These are phyloP conservation scores for Baccha elongata DNA, from an alignment of 2,888 invertebrate species.

Conservation along the genomic window DNA sequence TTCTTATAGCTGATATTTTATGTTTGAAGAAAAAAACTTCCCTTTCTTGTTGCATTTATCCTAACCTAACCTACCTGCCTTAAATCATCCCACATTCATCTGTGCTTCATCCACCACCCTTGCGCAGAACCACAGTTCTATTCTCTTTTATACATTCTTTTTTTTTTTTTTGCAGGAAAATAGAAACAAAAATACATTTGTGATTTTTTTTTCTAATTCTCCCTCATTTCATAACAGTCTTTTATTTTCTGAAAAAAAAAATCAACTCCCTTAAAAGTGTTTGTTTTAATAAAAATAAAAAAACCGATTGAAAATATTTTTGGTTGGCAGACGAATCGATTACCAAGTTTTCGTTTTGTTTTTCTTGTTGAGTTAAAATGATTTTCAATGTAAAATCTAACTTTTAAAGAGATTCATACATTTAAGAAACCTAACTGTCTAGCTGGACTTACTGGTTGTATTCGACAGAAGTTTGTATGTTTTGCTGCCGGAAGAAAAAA, in stretches of 20 bases:
- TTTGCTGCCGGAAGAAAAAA: constrained; percentile 15
- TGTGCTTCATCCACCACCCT: constrained; percentile 54
- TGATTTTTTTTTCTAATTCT: constrained; percentile 23
- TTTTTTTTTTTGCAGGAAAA: constrained; percentile 13
- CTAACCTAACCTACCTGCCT: constrained; percentile 8
- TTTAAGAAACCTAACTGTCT: background rate
- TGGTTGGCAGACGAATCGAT: background rate
- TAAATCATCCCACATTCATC: constrained; percentile 49
- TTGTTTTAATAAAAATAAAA: background rate
- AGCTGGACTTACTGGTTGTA: background rate
- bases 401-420: background rate
- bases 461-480: background rate
- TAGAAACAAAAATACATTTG: constrained; percentile 22
- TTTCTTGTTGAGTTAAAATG: background rate
- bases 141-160: too few species aligned
- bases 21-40: constrained; percentile 7
- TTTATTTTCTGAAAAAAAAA: background rate
- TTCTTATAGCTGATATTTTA: constrained; percentile 2
- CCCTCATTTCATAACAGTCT: constrained; percentile 31
- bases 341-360: background rate
- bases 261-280: constrained; percentile 16
- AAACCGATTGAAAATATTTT: background rate
- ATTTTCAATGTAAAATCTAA: background rate
- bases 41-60: constrained; percentile 68
- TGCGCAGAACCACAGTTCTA: constrained; percentile 49